Evolutionary conservation across 1,140 invertebrate genomes (phyloP).

Genomic region (Wiebesia pumilae): DNA sequence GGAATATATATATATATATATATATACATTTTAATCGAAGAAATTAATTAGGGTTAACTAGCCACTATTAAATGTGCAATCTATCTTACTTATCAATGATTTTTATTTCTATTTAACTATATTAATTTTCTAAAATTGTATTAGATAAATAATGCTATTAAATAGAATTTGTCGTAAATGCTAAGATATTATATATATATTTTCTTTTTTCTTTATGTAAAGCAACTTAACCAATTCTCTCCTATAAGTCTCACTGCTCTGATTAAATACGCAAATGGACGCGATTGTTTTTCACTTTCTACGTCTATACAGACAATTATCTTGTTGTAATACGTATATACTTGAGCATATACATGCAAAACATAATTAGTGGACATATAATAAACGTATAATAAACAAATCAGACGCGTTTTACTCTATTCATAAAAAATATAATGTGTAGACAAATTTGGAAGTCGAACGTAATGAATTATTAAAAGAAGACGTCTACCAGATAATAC

Average conservation of each 20-base stretch:
- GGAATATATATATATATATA: no score
- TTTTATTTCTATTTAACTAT: no score
- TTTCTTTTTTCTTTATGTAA: no score
- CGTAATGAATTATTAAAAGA: background rate
- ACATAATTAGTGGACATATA: background rate
- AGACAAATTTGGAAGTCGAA: background rate
- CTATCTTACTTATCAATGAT: no score
- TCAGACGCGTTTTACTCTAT: background rate
- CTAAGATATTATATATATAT: no score
- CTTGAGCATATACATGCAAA: slow-evolving; percentile 35
- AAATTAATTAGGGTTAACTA: no score
- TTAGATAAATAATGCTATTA: no score
- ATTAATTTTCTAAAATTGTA: no score
- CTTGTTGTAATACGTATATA: slow-evolving; percentile 5
- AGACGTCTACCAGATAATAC: slow-evolving; percentile 3
- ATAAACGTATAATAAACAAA: background rate
- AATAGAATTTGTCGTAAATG: no score
- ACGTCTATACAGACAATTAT: slow-evolving; percentile 1
- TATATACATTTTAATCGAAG: no score
- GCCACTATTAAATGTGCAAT: no score
- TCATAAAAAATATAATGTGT: background rate
- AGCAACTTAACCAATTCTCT: slow-evolving; percentile 8
- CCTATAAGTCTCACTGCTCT: background rate
- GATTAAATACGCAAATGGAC: slow-evolving; percentile 46
- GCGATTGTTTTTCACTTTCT: slow-evolving; percentile 8